phyloP scores from a whole-genome alignment of 2,888 invertebrate genomes.

The Oasisia sp. region DNA sequence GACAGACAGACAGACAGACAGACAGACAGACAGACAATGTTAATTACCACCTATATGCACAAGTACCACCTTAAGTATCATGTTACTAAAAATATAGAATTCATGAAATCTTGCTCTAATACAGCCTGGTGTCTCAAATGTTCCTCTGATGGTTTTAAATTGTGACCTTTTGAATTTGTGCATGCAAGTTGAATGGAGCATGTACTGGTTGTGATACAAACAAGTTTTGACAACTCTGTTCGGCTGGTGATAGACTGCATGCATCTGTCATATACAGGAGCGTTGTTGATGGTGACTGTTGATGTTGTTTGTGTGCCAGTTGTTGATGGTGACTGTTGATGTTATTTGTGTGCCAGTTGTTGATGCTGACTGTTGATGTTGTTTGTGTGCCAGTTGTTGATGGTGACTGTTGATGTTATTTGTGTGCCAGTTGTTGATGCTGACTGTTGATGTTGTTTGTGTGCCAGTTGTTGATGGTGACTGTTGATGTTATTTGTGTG shows the following conservation, averaged over 20 bases:
- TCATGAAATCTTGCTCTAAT: no score
- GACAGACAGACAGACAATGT: neutral
- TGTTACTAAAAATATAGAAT: no score
- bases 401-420: neutral
- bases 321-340: neutral
- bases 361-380: neutral
- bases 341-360: conserved; percentile 28
- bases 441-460: conserved; percentile 6
- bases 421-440: conserved; percentile 26
- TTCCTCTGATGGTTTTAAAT: no score
- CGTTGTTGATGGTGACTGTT: neutral
- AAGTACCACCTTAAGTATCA: neutral
- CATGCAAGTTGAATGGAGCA: no score
- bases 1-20: conserved; percentile 66
- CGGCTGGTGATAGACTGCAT: no score
- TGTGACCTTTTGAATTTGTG: no score
- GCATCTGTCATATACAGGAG: no score
- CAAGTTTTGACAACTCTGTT: no score
- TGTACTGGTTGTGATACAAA: no score
- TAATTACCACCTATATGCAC: neutral
- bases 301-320: conserved; percentile 28
- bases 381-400: conserved; percentile 25
- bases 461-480: conserved; percentile 22
- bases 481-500: neutral
- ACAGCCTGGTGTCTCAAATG: no score